Base-by-base conservation (phyloP, 2,888 invertebrate genomes). In the Ypsolopha sequella region DNA sequence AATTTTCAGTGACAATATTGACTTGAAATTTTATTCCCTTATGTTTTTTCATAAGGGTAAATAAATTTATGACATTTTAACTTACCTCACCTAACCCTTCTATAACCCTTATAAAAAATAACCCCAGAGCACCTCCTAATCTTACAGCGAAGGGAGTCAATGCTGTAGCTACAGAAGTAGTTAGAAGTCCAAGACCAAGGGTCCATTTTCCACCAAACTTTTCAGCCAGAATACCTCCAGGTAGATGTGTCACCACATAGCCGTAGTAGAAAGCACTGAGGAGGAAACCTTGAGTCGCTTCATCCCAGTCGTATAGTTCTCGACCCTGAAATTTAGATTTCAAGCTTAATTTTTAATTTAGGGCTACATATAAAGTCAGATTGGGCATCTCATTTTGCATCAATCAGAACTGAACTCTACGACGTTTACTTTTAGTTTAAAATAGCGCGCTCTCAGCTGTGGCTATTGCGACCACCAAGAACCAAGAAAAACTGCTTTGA, bases 161-260 rank as follows among this genome's bases (percentile, higher is more conserved):
- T 0, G 93, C 66, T 0, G 95, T 95, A 48, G 95, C 92, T 7
- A 95, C 59, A 0, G 94, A 94, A 0, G 95, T 95, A 1, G 89
- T 87, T 1, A 96, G 75, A 35, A 96, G 89, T 10, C 96, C 96
- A 14, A 93, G 62, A 0, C 94, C 94, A 35, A 95, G 80, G 0
- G 94, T 90, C 87, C 94, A 93, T 76, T 95, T 96, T 0, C 95
- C 96, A 10, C 96, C 96, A 62, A 93, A 93, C 61, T 88, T 91
- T 62, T 94, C 94, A 0, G 95, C 92, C 39, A 96, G 66, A 50
- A 93, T 84, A 51, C 95, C 95, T 45, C 95, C 95, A 0, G 95
- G 95, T 35, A 96, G 72, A 65, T 95, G 95, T 0, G 95, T 94
- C 0, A 94, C 54, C 0, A 95, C 90, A 69, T 95, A 95, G 0